Conservation (phyloP, 2,113 vertebrate genomes). For the Tylochromis polylepis region DNA sequence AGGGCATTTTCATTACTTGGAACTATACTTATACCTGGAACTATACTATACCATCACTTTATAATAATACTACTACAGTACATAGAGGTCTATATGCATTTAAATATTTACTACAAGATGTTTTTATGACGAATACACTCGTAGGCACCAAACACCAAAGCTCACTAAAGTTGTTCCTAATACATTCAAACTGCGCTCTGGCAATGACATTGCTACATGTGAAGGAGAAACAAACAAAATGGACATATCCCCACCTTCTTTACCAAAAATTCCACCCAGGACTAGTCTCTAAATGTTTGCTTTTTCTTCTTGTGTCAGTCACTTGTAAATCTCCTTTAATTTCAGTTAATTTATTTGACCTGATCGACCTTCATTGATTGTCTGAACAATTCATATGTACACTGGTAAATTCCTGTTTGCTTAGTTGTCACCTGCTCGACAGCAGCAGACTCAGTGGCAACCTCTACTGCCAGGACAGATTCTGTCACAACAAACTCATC, state of each 20-base stretch:
- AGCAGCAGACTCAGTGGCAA: neutral
- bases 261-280: neutral
- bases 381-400: fast-evolving
- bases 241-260: neutral
- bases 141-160: no score
- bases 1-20: neutral
- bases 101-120: neutral
- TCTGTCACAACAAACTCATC: constrained; percentile 48
- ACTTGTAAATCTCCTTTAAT: neutral
- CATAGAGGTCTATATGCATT: neutral
- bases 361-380: neutral
- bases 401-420: neutral
- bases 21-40: neutral
- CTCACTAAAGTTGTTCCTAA: no score
- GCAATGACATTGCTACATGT: neutral
- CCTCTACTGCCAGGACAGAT: constrained; percentile 4
- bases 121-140: no score
- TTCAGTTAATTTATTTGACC: neutral
- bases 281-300: neutral
- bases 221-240: neutral
- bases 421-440: constrained; percentile 13
- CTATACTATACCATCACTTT: neutral
- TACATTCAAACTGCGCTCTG: neutral
- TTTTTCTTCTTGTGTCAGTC: neutral
- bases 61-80: neutral